Percentiles rank a stretch among this genome's conserved stretches.
phyloP scores from a whole-genome alignment of 37 sponge, comb jelly and placozoan genomes.

The Spongilla lacustris region DNA sequence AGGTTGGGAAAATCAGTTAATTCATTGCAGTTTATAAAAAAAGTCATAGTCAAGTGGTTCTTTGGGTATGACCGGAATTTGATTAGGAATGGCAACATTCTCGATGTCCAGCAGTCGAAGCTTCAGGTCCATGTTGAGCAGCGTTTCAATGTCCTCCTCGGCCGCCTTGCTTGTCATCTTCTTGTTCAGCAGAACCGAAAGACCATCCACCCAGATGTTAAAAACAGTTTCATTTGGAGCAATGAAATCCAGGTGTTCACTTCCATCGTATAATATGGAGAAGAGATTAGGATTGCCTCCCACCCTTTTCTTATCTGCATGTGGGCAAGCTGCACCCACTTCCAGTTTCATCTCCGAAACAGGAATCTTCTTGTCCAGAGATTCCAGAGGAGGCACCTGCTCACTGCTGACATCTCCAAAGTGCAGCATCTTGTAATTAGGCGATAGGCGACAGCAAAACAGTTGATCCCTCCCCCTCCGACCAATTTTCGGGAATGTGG shows the following conservation, averaged over 20 bases:
- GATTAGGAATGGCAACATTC: conserved; percentile 83
- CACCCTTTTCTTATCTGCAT: conserved; percentile 41
- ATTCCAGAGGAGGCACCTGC: conserved; percentile 66
- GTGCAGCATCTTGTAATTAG: conserved; percentile 90
- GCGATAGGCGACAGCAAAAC: conserved; percentile 91
- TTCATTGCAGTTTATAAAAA: conserved; percentile 59
- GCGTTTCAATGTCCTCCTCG: conserved; percentile 85
- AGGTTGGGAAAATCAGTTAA: too few species aligned
- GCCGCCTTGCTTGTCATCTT: conserved; percentile 75
- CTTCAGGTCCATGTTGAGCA: conserved; percentile 94
- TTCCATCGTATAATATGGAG: conserved; percentile 67
- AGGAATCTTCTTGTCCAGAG: conserved; percentile 81
- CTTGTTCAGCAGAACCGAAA: conserved; percentile 58
- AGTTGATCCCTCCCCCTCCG: conserved; percentile 44
- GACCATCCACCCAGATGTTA: conserved; percentile 88
- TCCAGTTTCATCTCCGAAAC: conserved; percentile 82
- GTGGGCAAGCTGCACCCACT: conserved; percentile 82
- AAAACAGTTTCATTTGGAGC: conserved; percentile 72
- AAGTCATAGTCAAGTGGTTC: conserved; percentile 87
- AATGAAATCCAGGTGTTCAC: conserved; percentile 78
- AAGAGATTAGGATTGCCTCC: conserved; percentile 42
- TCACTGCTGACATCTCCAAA: conserved; percentile 73
- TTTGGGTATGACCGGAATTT: conserved; percentile 81
- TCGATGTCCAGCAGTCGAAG: conserved; percentile 88
- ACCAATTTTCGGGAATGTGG: conserved; percentile 57